Percentiles rank a stretch among this genome's conserved stretches.
phyloP scores from a whole-genome alignment of 2,113 vertebrate genomes.

The Tychaedon coryphoeus region DNA sequence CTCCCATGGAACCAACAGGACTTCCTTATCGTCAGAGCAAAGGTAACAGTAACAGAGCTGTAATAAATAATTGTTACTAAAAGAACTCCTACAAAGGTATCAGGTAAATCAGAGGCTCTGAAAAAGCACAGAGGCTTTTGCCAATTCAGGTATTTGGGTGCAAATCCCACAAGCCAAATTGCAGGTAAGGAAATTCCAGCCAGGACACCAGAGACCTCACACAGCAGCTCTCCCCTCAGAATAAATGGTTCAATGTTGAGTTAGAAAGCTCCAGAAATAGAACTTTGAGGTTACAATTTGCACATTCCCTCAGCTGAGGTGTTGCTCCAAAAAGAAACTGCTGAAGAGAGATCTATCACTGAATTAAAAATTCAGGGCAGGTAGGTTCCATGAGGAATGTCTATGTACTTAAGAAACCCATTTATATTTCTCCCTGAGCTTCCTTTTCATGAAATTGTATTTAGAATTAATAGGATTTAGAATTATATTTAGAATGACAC shows the following conservation, averaged over 20 bases:
- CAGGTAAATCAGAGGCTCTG: neutral
- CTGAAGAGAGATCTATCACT: neutral
- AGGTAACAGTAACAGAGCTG: neutral
- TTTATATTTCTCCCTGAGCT: neutral
- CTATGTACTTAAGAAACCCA: neutral
- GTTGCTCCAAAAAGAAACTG: conserved; percentile 6
- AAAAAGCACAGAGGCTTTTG: neutral
- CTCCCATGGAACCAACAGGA: neutral
- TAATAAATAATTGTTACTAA: neutral
- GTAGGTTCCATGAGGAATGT: neutral
- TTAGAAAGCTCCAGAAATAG: neutral
- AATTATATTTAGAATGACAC: neutral
- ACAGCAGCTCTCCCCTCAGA: neutral
- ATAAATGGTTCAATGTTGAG: neutral
- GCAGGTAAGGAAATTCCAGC: neutral
- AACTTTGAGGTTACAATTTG: neutral
- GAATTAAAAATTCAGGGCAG: conserved; percentile 26
- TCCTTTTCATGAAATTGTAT: neutral
- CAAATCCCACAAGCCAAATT: neutral
- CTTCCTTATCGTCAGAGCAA: neutral
- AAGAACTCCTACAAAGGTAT: neutral
- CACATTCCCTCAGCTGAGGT: neutral
- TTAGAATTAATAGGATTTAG: conserved; percentile 16
- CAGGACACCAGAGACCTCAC: neutral
- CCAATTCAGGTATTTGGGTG: neutral